These are phyloP conservation scores for Antitype chi DNA, from an alignment of 2,888 invertebrate species.

Conservation along the genomic window DNA sequence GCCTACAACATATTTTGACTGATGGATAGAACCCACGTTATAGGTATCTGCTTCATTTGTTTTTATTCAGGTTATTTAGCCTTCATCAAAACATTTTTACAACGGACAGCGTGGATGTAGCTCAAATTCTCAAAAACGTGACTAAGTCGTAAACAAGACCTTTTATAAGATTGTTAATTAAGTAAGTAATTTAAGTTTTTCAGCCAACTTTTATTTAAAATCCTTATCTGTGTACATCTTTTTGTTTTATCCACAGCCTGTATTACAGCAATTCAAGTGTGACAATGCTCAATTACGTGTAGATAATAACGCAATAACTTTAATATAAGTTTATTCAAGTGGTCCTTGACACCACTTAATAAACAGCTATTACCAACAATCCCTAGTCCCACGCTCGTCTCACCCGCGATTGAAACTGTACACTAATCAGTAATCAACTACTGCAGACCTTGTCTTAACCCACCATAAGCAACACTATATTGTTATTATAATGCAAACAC, in stretches of 20 bases:
- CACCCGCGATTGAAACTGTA: slow-evolving; percentile 75
- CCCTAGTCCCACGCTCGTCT: slow-evolving; percentile 82
- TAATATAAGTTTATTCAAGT: slow-evolving; percentile 60
- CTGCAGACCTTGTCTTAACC: slow-evolving; percentile 71
- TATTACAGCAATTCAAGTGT: slow-evolving; percentile 42
- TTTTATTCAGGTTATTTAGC: not conserved
- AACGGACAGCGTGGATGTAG: not conserved
- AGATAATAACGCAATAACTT: slow-evolving; percentile 58
- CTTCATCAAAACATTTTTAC: not conserved
- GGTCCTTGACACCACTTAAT: slow-evolving; percentile 81
- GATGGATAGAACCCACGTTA: not conserved
- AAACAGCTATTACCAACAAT: slow-evolving; percentile 78
- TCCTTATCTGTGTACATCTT: slow-evolving; percentile 30
- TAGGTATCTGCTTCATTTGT: not conserved
- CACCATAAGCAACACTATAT: slow-evolving; percentile 53
- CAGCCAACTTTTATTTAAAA: slow-evolving; percentile 12
- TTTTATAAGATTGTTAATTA: slow-evolving; percentile 3
- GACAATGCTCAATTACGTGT: slow-evolving; percentile 63
- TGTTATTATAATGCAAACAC: slow-evolving; percentile 56
- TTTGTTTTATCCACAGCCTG: slow-evolving; percentile 8
- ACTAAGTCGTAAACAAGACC: slow-evolving; percentile 3
- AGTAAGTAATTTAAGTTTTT: not conserved
- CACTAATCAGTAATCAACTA: slow-evolving; percentile 72
- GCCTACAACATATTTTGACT: not conserved
- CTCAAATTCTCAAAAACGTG: slow-evolving; percentile 4